Evolutionary conservation across 2,888 invertebrate species (phyloP).

Genomic region (Norana najaformis): DNA sequence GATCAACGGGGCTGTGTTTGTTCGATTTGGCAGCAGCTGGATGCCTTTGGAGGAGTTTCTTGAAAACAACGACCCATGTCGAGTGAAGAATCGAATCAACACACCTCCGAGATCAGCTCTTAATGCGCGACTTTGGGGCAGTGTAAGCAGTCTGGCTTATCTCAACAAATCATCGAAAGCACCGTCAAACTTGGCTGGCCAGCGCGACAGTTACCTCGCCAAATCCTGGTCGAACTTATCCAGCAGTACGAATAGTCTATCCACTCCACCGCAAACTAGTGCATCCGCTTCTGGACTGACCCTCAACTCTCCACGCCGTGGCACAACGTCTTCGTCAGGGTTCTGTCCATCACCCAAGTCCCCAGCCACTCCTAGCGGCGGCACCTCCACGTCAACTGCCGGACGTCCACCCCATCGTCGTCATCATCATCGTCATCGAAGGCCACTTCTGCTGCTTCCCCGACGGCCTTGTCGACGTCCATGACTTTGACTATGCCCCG

Average conservation of each 20-base stretch:
- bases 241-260: not conserved
- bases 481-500: slow-evolving; percentile 20
- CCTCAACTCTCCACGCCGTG: slow-evolving; percentile 19
- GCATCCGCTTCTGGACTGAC: slow-evolving; percentile 22
- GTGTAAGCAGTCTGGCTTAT: slow-evolving; percentile 25
- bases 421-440: not conserved
- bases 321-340: not conserved
- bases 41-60: slow-evolving; percentile 98
- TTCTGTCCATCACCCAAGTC: slow-evolving; percentile 23
- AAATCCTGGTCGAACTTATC: slow-evolving; percentile 31
- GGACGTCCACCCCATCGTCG: slow-evolving; percentile 19
- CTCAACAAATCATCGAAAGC: slow-evolving; percentile 23
- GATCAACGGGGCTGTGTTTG: slow-evolving; percentile 98
- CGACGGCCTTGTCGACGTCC: slow-evolving; percentile 9
- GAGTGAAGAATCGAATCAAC: slow-evolving; percentile 64
- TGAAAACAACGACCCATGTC: slow-evolving; percentile 97
- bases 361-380: slow-evolving; percentile 10
- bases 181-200: not conserved
- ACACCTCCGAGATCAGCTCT: slow-evolving; percentile 32
- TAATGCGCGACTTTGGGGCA: slow-evolving; percentile 25
- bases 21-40: slow-evolving; percentile 99
- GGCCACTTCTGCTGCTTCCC: not conserved
- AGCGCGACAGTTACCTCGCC: slow-evolving; percentile 10
- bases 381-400: slow-evolving; percentile 28
- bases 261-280: not conserved